phyloP scores from a whole-genome alignment of 2,113 vertebrate genomes.

The Seriola rivoliana region DNA sequence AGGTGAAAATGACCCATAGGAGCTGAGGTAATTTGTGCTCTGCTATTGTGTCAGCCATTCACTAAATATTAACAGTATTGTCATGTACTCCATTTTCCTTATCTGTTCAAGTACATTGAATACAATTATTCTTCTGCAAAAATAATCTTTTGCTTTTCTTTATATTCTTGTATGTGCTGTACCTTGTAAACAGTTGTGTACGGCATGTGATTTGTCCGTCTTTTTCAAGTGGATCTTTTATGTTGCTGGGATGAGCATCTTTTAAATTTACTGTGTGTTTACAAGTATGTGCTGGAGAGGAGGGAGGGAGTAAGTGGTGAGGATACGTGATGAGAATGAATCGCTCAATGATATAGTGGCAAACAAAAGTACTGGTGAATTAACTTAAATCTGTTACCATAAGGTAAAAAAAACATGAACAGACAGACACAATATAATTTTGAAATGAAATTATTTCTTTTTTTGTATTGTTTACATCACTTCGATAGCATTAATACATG shows the following conservation, averaged over 20 bases:
- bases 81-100: not conserved
- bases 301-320: not conserved
- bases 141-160: not conserved
- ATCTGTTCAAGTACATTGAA: slow-evolving; percentile 12
- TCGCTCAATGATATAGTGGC: not conserved
- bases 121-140: slow-evolving; percentile 1
- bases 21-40: slow-evolving; percentile 52
- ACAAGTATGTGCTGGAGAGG: not conserved
- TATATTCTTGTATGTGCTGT: not conserved
- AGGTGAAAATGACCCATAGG: slow-evolving; percentile 68
- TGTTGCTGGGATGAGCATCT: not conserved
- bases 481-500: slow-evolving; percentile 14
- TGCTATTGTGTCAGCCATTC: slow-evolving; percentile 44
- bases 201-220: not conserved
- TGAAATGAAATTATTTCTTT: not conserved
- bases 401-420: not conserved
- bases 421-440: not conserved
- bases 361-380: not conserved
- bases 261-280: slow-evolving; percentile 1
- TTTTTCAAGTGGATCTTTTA: not conserved
- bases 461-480: not conserved
- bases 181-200: not conserved
- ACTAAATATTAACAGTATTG: slow-evolving; percentile 40
- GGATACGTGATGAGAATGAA: slow-evolving; percentile 10
- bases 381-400: not conserved